Conservation (phyloP, 2,797 vertebrate species). For the Sebastes nivosus region DNA sequence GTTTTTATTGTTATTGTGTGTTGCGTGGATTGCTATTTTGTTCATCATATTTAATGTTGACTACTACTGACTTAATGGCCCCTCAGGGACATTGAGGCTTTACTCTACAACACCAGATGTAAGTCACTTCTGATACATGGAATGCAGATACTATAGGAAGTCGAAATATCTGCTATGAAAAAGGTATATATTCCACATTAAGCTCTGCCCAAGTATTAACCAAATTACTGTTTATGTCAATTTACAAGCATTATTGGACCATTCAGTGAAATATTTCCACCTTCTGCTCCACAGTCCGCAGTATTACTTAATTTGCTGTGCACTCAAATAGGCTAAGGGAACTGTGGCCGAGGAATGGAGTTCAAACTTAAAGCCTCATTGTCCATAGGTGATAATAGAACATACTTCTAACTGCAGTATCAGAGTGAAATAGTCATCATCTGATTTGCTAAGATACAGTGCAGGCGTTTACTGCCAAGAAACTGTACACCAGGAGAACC, state of each 20-base stretch:
- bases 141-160: neutral
- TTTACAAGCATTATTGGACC: neutral
- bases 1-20: neutral
- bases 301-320: neutral
- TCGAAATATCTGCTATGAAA: neutral
- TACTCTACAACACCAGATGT: neutral
- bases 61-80: neutral
- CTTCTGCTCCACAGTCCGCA: neutral
- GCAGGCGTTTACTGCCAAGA: neutral
- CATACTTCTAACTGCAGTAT: neutral
- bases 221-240: neutral
- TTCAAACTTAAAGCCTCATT: neutral
- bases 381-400: neutral
- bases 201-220: neutral
- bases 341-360: neutral
- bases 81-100: neutral
- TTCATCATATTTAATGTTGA: neutral
- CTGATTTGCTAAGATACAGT: neutral
- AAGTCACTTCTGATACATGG: neutral
- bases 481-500: neutral
- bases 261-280: neutral
- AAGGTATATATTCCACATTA: neutral
- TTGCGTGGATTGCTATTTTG: no score
- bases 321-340: neutral
- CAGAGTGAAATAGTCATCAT: fast-evolving